Percentiles rank a stretch among this genome's conserved stretches.
Conservation (phyloP, 1,140 invertebrate genomes). For the Apis dorsata region DNA sequence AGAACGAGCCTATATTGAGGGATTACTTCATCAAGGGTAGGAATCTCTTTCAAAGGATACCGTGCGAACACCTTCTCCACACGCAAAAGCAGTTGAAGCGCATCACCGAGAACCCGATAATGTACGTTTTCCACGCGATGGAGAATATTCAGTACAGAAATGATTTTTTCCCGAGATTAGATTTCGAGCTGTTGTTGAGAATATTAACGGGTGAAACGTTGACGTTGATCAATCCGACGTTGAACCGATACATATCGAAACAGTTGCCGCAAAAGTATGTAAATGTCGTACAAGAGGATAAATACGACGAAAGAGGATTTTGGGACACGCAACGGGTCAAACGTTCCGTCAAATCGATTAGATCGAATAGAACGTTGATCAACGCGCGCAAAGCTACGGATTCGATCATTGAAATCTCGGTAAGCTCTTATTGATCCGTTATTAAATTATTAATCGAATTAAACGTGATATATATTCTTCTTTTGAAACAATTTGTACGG, state of each 20-base stretch:
- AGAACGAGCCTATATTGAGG: slow-evolving; percentile 81
- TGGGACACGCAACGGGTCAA: slow-evolving; percentile 75
- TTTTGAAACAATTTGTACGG: too few species aligned
- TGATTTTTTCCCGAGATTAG: slow-evolving; percentile 84
- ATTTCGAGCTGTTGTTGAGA: slow-evolving; percentile 83
- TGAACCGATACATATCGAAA: slow-evolving; percentile 33
- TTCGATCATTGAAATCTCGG: slow-evolving; percentile 74
- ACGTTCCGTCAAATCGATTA: slow-evolving; percentile 24
- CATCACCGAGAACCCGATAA: slow-evolving; percentile 85
- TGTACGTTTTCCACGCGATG: slow-evolving; percentile 84
- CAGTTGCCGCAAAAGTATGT: neutral
- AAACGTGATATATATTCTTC: too few species aligned
- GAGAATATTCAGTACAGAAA: slow-evolving; percentile 83
- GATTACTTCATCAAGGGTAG: slow-evolving; percentile 87
- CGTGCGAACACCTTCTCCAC: slow-evolving; percentile 82
- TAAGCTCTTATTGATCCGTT: slow-evolving; percentile 42
- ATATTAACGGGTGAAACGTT: slow-evolving; percentile 80
- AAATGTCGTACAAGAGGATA: neutral
- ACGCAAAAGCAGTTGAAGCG: slow-evolving; percentile 85
- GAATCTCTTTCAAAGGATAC: slow-evolving; percentile 87
- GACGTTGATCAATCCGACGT: slow-evolving; percentile 71
- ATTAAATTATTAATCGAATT: too few species aligned
- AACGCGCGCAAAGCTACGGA: slow-evolving; percentile 65
- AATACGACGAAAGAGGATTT: slow-evolving; percentile 64
- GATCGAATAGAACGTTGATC: slow-evolving; percentile 64